These are phyloP conservation scores for Rhinoptilus africanus DNA, from an alignment of 2,113 vertebrate genomes.

Conservation along the genomic window DNA sequence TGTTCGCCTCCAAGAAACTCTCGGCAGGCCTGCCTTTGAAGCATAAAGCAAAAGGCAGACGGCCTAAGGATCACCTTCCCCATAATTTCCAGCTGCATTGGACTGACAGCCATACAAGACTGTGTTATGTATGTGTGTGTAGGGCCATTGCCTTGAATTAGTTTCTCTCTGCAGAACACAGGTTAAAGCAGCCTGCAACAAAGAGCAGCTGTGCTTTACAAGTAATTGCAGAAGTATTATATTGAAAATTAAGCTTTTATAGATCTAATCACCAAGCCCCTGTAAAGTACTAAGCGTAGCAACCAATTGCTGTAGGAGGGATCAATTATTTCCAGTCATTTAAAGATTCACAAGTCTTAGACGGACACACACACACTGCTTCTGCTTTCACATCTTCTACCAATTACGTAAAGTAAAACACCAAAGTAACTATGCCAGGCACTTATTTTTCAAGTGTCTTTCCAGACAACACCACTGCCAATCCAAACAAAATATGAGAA, in stretches of 20 bases:
- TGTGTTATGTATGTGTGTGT: neutral
- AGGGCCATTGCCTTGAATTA: neutral
- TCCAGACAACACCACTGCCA: neutral
- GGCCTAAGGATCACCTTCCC: neutral
- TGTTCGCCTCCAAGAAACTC: neutral
- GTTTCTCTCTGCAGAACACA: neutral
- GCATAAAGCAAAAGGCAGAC: neutral
- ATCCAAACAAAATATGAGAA: neutral
- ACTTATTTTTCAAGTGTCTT: neutral
- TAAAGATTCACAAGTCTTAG: neutral
- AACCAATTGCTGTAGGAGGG: neutral
- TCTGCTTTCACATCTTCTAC: neutral
- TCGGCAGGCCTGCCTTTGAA: neutral
- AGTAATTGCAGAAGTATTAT: neutral
- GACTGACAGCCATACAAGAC: neutral
- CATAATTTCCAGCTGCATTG: neutral
- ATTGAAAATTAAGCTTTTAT: neutral
- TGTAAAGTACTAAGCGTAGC: neutral
- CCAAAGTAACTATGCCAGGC: neutral
- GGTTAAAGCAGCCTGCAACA: neutral
- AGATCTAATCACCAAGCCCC: neutral
- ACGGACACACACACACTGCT: neutral
- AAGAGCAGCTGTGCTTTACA: neutral
- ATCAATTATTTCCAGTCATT: neutral
- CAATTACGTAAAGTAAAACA: neutral